phyloP scores from a whole-genome alignment of 2,797 vertebrate species.

The Tapirus indicus region DNA sequence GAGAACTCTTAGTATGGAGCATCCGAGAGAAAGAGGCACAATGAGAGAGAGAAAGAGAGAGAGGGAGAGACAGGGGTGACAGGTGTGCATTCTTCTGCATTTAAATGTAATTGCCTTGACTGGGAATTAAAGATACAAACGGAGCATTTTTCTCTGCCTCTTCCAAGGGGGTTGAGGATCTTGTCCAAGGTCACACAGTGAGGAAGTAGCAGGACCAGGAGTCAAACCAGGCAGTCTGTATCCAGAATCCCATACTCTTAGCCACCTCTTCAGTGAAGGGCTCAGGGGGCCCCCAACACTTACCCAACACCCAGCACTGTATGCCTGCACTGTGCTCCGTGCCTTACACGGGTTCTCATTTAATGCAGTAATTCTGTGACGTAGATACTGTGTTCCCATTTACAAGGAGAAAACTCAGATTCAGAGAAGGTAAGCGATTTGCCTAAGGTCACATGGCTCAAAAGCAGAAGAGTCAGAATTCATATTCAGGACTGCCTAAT shows the following conservation, averaged over 20 bases:
- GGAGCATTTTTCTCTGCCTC: not conserved
- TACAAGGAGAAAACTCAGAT: not conserved
- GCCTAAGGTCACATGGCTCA: not conserved
- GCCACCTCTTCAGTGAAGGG: not conserved
- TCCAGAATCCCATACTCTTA: not conserved
- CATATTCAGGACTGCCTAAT: not conserved
- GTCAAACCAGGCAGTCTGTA: not conserved
- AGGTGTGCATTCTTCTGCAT: not conserved
- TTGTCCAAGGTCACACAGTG: not conserved
- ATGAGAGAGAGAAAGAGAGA: not conserved
- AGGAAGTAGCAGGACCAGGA: not conserved
- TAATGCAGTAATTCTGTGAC: not conserved
- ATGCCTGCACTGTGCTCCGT: fast-evolving
- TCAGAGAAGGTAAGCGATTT: not conserved
- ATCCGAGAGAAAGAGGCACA: not conserved
- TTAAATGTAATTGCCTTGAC: not conserved
- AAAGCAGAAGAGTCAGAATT: not conserved
- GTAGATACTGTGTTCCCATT: not conserved
- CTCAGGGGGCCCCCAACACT: not conserved
- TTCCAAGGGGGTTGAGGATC: not conserved
- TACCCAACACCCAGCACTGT: not conserved
- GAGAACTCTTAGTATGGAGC: not conserved
- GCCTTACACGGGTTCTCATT: not conserved
- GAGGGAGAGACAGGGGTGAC: not conserved
- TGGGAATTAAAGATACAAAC: not conserved